Evolutionary conservation across 2,888 invertebrate species (phyloP).

Genomic region (Rutpela maculata): DNA sequence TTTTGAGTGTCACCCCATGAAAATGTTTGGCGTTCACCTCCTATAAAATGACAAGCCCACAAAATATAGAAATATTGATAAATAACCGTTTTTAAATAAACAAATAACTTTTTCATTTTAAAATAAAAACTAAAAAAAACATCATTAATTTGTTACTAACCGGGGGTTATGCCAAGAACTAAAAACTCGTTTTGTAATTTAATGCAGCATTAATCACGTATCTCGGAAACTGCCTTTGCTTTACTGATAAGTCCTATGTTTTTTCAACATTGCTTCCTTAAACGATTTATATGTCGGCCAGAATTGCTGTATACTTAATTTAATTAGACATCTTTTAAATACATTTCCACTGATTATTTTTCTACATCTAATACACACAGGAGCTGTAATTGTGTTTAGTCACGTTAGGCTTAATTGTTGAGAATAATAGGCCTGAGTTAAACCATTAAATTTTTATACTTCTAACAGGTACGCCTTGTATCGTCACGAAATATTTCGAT

Average conservation of each 20-base stretch:
- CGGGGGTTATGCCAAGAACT: neutral
- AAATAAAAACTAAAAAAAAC: too few relatives aligned
- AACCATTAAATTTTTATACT: conserved; percentile 11
- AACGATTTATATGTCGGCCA: neutral
- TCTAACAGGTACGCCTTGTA: neutral
- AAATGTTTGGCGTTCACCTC: too few relatives aligned
- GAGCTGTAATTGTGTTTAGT: conserved; percentile 6
- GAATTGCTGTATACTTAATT: neutral
- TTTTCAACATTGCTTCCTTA: neutral
- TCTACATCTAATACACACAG: neutral
- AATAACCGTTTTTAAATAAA: too few relatives aligned
- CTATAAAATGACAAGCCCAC: too few relatives aligned
- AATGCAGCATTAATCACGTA: neutral
- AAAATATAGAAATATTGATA: too few relatives aligned
- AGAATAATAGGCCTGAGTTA: neutral
- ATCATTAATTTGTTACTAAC: too few relatives aligned
- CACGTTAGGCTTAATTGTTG: conserved; percentile 14
- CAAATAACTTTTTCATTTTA: too few relatives aligned
- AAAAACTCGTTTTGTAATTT: neutral
- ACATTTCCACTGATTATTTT: conserved; percentile 4
- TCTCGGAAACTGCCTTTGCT: neutral
- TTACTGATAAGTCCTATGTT: neutral
- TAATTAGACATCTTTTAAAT: conserved; percentile 1
- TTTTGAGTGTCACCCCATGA: too few relatives aligned
- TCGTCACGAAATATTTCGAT: conserved; percentile 27